These are phyloP conservation scores for Stenodema calcarata DNA, from an alignment of 2,888 invertebrate species.

Conservation along the genomic window DNA sequence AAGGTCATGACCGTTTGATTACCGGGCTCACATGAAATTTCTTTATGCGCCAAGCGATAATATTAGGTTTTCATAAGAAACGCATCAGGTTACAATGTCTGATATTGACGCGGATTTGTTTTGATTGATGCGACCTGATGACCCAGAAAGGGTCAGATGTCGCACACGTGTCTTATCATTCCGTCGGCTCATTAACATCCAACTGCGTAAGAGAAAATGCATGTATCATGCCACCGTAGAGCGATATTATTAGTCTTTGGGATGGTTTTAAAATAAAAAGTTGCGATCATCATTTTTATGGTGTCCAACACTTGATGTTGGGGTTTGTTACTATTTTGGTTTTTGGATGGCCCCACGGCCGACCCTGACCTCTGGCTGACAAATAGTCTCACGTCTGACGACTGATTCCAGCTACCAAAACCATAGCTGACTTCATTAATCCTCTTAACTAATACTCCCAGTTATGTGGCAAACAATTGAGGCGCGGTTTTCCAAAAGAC, in stretches of 20 bases:
- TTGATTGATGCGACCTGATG: background rate
- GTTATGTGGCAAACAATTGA: too few species aligned
- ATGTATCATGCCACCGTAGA: background rate
- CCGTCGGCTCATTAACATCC: background rate
- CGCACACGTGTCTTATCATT: constrained; percentile 23
- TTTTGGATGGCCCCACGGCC: too few species aligned
- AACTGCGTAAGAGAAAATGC: background rate
- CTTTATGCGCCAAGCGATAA: background rate
- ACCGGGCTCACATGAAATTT: background rate
- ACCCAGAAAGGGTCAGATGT: background rate
- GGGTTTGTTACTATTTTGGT: too few species aligned
- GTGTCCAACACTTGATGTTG: too few species aligned
- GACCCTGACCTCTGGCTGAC: too few species aligned
- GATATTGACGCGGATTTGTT: background rate
- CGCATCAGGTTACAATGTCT: background rate
- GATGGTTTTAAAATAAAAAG: background rate
- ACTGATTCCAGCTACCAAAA: too few species aligned
- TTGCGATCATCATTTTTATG: background rate
- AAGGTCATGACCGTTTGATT: background rate
- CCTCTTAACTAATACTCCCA: too few species aligned
- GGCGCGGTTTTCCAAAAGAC: too few species aligned
- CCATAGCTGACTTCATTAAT: too few species aligned
- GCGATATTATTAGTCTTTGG: background rate
- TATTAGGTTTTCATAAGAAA: background rate
- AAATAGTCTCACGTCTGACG: too few species aligned